phyloP scores from a whole-genome alignment of 2,797 vertebrate genomes.

The Notolepis coatsorum region DNA sequence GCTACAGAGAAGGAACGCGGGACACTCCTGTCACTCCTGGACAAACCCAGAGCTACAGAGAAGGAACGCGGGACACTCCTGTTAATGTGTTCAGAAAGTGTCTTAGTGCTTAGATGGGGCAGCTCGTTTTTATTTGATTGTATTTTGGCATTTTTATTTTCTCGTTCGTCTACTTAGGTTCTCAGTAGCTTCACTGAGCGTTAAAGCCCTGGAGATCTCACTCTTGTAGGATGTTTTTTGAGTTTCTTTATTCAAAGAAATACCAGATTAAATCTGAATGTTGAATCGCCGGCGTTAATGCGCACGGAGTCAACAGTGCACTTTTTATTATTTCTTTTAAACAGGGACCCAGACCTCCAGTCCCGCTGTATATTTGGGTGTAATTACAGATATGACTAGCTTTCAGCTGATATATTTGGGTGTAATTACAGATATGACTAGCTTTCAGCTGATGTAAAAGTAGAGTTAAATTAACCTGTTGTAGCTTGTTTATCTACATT shows the following conservation, averaged over 20 bases:
- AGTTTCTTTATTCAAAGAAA: conserved; percentile 23
- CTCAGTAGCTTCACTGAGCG: conserved; percentile 47
- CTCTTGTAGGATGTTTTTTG: conserved; percentile 40
- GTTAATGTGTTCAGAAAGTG: conserved; percentile 41
- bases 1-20: too few species aligned
- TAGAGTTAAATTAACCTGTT: conserved; percentile 45
- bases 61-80: conserved; percentile 46
- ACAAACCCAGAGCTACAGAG: too few species aligned
- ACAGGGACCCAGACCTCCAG: conserved; percentile 13
- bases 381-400: too few species aligned
- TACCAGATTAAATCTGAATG: conserved; percentile 24
- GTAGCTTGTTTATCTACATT: conserved; percentile 49
- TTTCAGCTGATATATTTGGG: too few species aligned
- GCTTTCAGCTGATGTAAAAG: conserved; percentile 40
- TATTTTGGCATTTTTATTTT: conserved; percentile 30
- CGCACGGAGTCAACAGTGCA: conserved; percentile 60
- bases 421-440: conserved; percentile 23
- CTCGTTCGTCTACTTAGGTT: background rate
- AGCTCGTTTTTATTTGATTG: conserved; percentile 53
- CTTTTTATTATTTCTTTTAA: conserved; percentile 61
- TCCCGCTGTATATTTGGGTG: conserved; percentile 13
- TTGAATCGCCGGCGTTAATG: conserved; percentile 26
- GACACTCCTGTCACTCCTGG: too few species aligned
- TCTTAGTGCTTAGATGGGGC: conserved; percentile 42
- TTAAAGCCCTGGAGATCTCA: conserved; percentile 35